These are phyloP conservation scores for Tyria jacobaeae DNA, from an alignment of 2,888 invertebrate species.

Conservation along the genomic window DNA sequence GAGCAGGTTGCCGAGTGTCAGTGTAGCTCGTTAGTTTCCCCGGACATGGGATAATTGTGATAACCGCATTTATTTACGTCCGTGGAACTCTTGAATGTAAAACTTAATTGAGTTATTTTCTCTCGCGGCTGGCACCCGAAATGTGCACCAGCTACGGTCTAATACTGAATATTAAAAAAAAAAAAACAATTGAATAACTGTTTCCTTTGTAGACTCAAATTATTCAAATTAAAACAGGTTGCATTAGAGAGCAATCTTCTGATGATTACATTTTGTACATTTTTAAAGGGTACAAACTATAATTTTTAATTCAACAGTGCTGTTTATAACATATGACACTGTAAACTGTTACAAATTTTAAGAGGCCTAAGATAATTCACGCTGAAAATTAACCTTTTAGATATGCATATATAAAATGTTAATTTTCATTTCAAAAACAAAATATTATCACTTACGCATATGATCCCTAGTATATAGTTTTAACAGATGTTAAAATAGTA, in stretches of 20 bases:
- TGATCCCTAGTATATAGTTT: no score
- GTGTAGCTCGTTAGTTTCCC: constrained; percentile 67
- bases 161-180: constrained; percentile 32
- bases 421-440: no score
- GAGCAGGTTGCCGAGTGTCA: constrained; percentile 42
- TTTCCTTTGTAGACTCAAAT: constrained; percentile 13
- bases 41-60: constrained; percentile 77
- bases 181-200: constrained; percentile 10
- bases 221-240: not conserved
- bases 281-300: no score
- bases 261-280: not conserved
- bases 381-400: no score
- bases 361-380: not conserved
- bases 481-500: not conserved
- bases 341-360: not conserved
- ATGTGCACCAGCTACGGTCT: constrained; percentile 30
- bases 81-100: constrained; percentile 72
- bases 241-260: not conserved
- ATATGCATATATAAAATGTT: no score
- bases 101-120: constrained; percentile 79
- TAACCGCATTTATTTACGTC: constrained; percentile 76
- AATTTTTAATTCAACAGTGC: not conserved
- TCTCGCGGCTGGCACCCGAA: constrained; percentile 50
- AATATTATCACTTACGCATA: no score
- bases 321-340: not conserved